Evolutionary conservation across 2,888 invertebrate genomes (phyloP), one percentile per base, ranked within the genome.

Genomic region (Agrochola macilenta): DNA sequence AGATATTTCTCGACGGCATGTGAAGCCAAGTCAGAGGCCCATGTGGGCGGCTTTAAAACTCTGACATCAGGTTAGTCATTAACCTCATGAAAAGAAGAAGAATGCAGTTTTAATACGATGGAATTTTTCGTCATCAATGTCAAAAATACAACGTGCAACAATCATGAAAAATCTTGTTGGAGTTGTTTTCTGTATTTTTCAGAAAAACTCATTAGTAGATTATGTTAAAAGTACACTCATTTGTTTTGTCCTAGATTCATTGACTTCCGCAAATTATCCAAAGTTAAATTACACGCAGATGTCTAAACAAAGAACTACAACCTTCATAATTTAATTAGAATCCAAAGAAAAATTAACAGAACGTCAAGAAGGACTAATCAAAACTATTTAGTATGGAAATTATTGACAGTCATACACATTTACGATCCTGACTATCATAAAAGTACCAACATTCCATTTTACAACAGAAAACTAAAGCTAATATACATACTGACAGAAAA

Each of bases 351-450:
- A 69, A 69, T 43, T 66, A 61, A 74, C 73, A 57, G n/a, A 83
- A 65, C 61, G 23, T 30, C 74, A 71, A 68, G 17, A 63, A 65
- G 35, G 12, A 64, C 72, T 64, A 66, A 68, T 78, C 64, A 77
- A 77, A 85, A 78, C 65, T 82, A 83, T 86, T 86, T 78, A 81
- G 61, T 81, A 87, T 86, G 76, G 57, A 86, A 76, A 81, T 88
- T 72, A 80, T 75, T 61, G 70, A 81, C 66, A 69, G 78, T 39
- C 73, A 68, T 79, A 82, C 69, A 65, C 87, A 76, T 88, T 88
- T 85, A 88, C 63, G 87, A 85, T 64, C 60, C 68, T 43, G 76
- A 7, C 58, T 14, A 66, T 87, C 86, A 84, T 88, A 87, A 88
- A 88, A 64, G 82, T 76, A 79, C 80, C 73, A 81, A 75, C 85